Evolutionary conservation across 2,888 invertebrate genomes (phyloP), one percentile per base, ranked within the genome.

Genomic region (Synanthedon vespiformis): DNA sequence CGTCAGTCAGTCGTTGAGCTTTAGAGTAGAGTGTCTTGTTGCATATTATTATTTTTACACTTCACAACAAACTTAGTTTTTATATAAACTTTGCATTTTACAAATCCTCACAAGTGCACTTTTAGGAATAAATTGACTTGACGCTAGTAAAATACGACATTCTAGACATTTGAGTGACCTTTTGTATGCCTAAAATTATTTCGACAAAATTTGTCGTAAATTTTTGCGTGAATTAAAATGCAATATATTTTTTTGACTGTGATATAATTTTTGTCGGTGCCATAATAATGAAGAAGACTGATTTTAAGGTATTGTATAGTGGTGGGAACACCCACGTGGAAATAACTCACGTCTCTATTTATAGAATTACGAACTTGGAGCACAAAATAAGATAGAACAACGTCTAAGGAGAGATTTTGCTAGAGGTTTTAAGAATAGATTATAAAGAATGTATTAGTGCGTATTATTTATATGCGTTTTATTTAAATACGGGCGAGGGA

Each of bases 301-400:
- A 71, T 75, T 70, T 67, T 76, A 77, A 82, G 82, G 80, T 85
- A 80, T 70, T 63, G 72, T 77, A 50, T 6, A 49, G 40, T 48
- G 2, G 70, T 62, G 70, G 71, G 71, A 80, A 83, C 84, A 84
- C 86, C 85, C 85, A 85, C 86, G 85, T 86, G 86, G 84, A 83
- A 83, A 84, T 85, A 83, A 75, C 80, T 82, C 80, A 75, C 80
- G 75, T 71, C 80, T 80, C 85, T 86, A 86, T 84, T 83, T 79
- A 77, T 85, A 86, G 85, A 81, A 66, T 66, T 68, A 34, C 74
- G 77, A 79, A 80, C 77, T 80, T 80, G 80, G 77, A 80, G 76
- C 80, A 63, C 69, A 68, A 74, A 76, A 77, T 74, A 65, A 73
- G 65, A 72, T 79, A 71, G 70, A 62, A 64, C 61, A 16, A 16